Conservation (phyloP, 1,140 invertebrate species). For the Teleogryllus occipitalis region DNA sequence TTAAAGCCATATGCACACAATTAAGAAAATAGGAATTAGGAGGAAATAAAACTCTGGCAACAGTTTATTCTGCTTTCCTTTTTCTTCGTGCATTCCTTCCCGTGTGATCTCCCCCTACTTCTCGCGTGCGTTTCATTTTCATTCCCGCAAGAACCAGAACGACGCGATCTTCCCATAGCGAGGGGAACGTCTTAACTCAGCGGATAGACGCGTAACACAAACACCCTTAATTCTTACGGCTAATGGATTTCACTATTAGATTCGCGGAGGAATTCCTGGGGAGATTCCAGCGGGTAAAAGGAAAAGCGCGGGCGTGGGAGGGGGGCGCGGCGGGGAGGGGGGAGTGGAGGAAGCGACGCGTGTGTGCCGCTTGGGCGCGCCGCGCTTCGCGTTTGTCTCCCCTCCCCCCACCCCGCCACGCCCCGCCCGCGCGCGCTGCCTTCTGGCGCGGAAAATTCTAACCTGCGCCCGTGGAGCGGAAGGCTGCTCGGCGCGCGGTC, state of each 20-base stretch:
- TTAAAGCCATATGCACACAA: no score
- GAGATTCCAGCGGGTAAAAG: not conserved
- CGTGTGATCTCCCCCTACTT: not conserved
- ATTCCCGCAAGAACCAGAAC: not conserved
- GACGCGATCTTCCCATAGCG: not conserved
- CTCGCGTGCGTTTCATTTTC: not conserved
- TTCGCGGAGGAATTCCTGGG: not conserved
- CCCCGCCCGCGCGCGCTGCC: no score
- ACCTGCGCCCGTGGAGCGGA: no score
- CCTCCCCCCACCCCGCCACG: no score
- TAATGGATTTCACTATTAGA: slow-evolving; percentile 1
- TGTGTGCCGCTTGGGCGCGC: no score
- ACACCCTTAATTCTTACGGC: not conserved
- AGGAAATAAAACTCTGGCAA: not conserved
- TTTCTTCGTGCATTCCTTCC: not conserved
- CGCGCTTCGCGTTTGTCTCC: no score
- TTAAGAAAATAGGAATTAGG: no score
- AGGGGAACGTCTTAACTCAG: not conserved
- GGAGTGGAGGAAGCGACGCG: no score
- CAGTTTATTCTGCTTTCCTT: not conserved
- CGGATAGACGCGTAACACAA: not conserved
- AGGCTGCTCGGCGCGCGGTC: no score
- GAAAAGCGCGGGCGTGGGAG: no score
- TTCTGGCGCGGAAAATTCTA: no score
- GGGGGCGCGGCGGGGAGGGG: no score